Base-by-base conservation (phyloP, 2,888 invertebrate species). In the Periphyllus acericola region DNA sequence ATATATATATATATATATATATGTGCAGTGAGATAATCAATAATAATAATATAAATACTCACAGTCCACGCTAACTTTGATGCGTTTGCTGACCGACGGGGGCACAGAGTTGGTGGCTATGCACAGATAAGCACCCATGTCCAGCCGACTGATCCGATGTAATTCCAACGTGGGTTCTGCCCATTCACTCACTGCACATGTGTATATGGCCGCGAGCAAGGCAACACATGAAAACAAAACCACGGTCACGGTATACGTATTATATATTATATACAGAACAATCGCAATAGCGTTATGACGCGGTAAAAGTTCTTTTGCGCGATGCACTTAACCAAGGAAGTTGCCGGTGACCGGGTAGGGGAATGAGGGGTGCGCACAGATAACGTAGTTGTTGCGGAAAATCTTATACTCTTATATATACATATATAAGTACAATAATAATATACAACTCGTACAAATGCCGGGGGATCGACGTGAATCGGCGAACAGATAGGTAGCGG, bases 21-120 rank as follows among this genome's bases (percentile, higher is more conserved):
- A n/a, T n/a, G n/a, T n/a, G n/a, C n/a, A n/a, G n/a, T n/a, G n/a
- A 6, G 6, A 36, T 6, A 36, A 36, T 36, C 4, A 25, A 5
- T 66, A 29, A 29, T 3, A 60, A 21, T 6, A 25, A 25, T 6
- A 82, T 55, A 36, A n/a, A 89, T 93, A 96, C 97, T 97, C 93
- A 97, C 97, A 97, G 92, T 97, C 97, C 72, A 97, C 97, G 93
- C 96, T 96, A 91, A 97, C 96, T 94, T 96, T 96, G 91, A 97
- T 97, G 91, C 96, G 93, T 92, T 97, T 97, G 91, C 96, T 97
- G 89, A 97, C 97, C 66, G 96, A 95, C 11, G 97, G 97, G 0
- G 97, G 97, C 29, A 97, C 96, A 25, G 96, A 96, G 91, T 97
- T 97, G 91, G 95, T 95, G 84, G 98, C 97, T 90, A 97, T 97